These are phyloP conservation scores for Scolopax mira DNA, from an alignment of 2,113 vertebrate genomes.

Conservation along the genomic window DNA sequence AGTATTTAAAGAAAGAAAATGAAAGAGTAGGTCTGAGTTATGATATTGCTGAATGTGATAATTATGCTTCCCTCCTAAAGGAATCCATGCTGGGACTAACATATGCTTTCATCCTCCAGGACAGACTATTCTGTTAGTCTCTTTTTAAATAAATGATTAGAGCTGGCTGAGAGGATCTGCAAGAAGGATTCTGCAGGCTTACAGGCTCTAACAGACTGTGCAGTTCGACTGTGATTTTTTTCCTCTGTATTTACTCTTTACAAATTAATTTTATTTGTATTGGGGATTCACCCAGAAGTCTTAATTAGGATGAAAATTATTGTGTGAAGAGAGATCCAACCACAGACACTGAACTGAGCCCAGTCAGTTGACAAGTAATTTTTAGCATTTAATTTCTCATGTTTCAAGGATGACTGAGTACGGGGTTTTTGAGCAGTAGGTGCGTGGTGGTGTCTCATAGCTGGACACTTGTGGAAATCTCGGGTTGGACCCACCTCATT, in stretches of 20 bases:
- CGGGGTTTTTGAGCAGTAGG: background rate
- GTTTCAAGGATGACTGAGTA: background rate
- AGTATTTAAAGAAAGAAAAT: background rate
- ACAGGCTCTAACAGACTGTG: background rate
- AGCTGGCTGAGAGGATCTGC: slow-evolving; percentile 23
- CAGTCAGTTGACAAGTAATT: background rate
- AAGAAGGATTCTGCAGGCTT: slow-evolving; percentile 10
- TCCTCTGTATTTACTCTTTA: slow-evolving; percentile 20
- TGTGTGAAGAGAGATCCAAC: background rate
- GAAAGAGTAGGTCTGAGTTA: background rate
- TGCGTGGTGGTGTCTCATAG: background rate
- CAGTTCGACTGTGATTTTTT: slow-evolving; percentile 14
- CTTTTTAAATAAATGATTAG: slow-evolving; percentile 57
- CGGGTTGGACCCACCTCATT: background rate
- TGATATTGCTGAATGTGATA: background rate
- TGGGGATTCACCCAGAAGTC: slow-evolving; percentile 5
- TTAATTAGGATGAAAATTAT: background rate
- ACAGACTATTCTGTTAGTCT: slow-evolving; percentile 54
- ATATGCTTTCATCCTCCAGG: slow-evolving; percentile 48
- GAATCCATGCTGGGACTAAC: slow-evolving; percentile 17
- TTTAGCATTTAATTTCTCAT: background rate
- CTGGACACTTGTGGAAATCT: background rate
- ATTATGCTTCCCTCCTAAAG: slow-evolving; percentile 10
- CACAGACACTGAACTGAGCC: background rate
- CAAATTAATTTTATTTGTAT: slow-evolving; percentile 44